These are phyloP conservation scores for Vollenhovia emeryi DNA, from an alignment of 1,140 invertebrate species.

Conservation along the genomic window DNA sequence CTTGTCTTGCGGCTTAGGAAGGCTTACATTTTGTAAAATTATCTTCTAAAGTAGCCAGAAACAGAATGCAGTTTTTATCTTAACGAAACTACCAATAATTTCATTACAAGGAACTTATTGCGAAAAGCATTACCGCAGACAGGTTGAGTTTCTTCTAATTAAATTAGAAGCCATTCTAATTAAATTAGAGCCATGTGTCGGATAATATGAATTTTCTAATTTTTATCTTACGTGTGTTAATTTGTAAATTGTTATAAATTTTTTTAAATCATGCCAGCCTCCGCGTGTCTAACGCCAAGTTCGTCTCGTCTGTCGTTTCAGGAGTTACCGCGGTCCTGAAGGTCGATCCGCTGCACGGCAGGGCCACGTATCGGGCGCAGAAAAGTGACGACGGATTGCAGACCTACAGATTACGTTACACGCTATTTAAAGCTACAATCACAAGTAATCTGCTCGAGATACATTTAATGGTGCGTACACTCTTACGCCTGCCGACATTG, in stretches of 20 bases:
- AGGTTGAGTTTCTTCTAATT: too few relatives aligned
- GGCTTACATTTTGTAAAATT: too few relatives aligned
- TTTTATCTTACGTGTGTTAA: not conserved
- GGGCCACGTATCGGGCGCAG: slow-evolving; percentile 60
- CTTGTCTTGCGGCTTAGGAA: too few relatives aligned
- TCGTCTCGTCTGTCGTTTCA: not conserved
- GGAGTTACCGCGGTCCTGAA: slow-evolving; percentile 62
- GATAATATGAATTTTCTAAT: too few relatives aligned
- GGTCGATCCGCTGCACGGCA: slow-evolving; percentile 73
- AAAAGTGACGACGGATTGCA: slow-evolving; percentile 6
- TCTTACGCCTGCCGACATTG: not conserved
- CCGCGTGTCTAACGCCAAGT: not conserved
- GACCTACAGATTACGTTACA: slow-evolving; percentile 51
- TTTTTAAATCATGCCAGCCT: not conserved
- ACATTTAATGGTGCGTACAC: slow-evolving; percentile 60
- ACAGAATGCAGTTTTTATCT: too few relatives aligned
- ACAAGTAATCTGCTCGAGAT: slow-evolving; percentile 52
- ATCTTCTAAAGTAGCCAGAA: too few relatives aligned
- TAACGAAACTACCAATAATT: too few relatives aligned
- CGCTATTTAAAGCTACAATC: slow-evolving; percentile 19
- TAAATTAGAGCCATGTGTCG: too few relatives aligned
- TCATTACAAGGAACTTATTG: too few relatives aligned
- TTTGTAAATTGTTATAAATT: not conserved
- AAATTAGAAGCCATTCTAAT: too few relatives aligned
- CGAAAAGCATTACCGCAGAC: too few relatives aligned